Percentiles rank a stretch among this genome's conserved stretches.
Conservation (phyloP, 2,797 vertebrate genomes). For the Phalanger gymnotis region DNA sequence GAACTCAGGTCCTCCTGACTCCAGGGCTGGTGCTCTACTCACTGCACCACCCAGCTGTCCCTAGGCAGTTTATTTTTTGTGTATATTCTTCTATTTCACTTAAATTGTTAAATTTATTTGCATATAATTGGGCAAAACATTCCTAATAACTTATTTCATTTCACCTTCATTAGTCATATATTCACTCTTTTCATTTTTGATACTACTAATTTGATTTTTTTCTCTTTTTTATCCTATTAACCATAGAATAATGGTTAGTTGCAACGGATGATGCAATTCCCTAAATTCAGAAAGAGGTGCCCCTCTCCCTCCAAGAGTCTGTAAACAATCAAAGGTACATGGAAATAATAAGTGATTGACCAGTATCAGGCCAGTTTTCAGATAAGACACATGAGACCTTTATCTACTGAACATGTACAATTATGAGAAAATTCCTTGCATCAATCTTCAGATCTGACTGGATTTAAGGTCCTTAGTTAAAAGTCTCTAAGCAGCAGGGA, state of each 20-base stretch:
- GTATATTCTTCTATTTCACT: no score
- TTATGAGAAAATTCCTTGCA: background rate
- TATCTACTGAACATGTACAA: background rate
- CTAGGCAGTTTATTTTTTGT: no score
- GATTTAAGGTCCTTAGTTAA: background rate
- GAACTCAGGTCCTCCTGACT: no score
- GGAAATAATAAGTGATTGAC: no score
- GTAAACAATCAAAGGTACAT: background rate
- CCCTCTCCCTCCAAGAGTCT: background rate
- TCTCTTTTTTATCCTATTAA: background rate
- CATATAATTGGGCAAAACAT: no score
- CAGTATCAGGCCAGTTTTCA: background rate
- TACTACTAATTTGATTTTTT: background rate
- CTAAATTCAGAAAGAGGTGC: background rate
- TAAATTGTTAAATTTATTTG: no score
- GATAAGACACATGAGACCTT: background rate
- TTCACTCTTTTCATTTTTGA: background rate
- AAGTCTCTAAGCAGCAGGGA: no score
- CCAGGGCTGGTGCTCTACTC: no score
- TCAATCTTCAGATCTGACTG: background rate
- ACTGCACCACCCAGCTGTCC: no score
- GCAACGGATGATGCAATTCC: background rate
- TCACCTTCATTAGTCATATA: no score
- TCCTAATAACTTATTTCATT: no score
- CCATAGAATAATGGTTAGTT: no score